Percentiles rank a stretch among this genome's conserved stretches.
phyloP scores from a whole-genome alignment of 2,113 vertebrate genomes.

The Pipa parva region DNA sequence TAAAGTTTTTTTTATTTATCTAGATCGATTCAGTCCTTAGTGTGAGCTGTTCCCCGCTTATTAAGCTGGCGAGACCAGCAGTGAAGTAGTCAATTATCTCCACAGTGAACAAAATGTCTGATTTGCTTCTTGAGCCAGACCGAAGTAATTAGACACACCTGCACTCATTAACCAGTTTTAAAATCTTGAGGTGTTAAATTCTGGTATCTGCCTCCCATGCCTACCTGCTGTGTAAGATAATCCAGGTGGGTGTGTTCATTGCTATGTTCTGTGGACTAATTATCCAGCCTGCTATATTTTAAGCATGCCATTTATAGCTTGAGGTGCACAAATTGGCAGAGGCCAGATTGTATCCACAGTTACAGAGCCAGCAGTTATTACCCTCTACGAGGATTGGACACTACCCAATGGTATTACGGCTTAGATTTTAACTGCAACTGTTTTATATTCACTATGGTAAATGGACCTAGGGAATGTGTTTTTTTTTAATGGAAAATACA shows the following conservation, averaged over 20 bases:
- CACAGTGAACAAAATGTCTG: not conserved
- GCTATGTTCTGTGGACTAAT: not conserved
- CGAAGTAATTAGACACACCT: slow-evolving; percentile 2
- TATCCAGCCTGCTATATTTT: not conserved
- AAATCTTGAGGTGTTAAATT: not conserved
- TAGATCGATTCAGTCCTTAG: too few relatives aligned
- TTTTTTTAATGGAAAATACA: too few relatives aligned
- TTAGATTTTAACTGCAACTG: not conserved
- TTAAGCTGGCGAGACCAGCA: too few relatives aligned
- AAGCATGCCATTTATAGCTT: not conserved
- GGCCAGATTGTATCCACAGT: not conserved
- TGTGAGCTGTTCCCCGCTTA: too few relatives aligned
- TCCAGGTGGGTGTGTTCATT: not conserved
- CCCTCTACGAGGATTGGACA: not conserved
- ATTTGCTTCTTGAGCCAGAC: not conserved
- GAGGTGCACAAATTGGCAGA: not conserved
- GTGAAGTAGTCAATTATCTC: too few relatives aligned
- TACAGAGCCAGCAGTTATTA: not conserved
- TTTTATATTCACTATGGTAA: too few relatives aligned
- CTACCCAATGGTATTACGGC: not conserved
- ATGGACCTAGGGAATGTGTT: too few relatives aligned
- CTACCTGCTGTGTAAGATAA: not conserved
- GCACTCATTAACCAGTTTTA: not conserved
- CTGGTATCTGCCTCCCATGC: not conserved
- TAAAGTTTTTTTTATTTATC: too few relatives aligned